A percentile compares a stretch with the other conserved stretches of the same genome.
These are phyloP conservation scores for Microtus oregoni DNA, from an alignment of 2,113 vertebrate species.

Conservation along the genomic window DNA sequence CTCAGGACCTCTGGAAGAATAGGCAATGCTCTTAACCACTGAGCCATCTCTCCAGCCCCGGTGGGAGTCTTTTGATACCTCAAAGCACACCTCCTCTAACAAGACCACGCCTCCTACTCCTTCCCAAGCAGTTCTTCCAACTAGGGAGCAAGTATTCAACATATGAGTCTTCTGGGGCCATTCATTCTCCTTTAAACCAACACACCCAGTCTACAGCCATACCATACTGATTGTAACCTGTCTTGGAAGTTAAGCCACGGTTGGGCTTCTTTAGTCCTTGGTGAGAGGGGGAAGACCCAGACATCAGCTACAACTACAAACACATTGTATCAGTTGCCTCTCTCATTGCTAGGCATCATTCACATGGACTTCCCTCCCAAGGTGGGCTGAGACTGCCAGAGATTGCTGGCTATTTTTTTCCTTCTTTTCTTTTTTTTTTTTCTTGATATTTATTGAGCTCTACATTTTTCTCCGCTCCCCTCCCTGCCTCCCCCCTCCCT, in stretches of 20 bases:
- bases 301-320: background rate
- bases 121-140: background rate
- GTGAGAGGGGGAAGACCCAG: background rate
- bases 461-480: too few species aligned
- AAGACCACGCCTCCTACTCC: background rate
- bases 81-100: background rate
- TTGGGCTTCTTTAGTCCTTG: background rate
- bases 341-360: background rate
- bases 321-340: background rate
- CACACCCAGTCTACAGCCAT: background rate
- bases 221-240: background rate
- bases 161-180: background rate
- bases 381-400: background rate
- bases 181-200: background rate
- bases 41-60: too few species aligned
- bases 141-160: background rate
- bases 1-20: too few species aligned
- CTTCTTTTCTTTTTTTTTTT: too few species aligned
- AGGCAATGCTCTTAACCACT: too few species aligned
- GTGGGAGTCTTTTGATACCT: background rate
- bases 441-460: too few species aligned
- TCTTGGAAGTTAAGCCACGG: background rate
- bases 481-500: too few species aligned
- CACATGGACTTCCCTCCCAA: background rate
- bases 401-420: background rate